Percentiles rank a stretch among this genome's conserved stretches.
These are phyloP conservation scores for Bacillus rossius DNA, from an alignment of 1,140 invertebrate genomes.

Conservation along the genomic window DNA sequence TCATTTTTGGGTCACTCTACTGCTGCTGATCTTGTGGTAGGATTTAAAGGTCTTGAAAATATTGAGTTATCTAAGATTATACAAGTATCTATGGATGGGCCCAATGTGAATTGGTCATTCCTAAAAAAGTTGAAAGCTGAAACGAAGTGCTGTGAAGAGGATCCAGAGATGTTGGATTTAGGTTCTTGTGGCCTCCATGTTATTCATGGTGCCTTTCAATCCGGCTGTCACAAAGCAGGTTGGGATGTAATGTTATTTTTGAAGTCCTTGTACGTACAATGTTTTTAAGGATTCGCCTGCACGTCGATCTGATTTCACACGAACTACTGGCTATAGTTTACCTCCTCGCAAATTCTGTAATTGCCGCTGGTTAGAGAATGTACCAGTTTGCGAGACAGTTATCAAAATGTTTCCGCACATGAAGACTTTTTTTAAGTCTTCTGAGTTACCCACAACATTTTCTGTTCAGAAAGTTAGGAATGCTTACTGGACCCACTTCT, in stretches of 20 bases:
- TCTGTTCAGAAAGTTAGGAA: no score
- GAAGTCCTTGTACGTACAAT: constrained; percentile 9
- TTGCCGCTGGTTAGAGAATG: constrained; percentile 18
- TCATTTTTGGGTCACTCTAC: constrained; percentile 16
- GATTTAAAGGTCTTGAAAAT: constrained; percentile 5
- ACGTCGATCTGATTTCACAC: constrained; percentile 14
- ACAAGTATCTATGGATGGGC: constrained; percentile 13
- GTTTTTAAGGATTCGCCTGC: constrained; percentile 16
- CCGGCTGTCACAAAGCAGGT: constrained; percentile 10
- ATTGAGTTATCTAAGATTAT: constrained; percentile 7
- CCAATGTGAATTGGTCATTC: constrained; percentile 21
- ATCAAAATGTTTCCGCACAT: constrained; percentile 1
- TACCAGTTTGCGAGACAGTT: constrained; percentile 3
- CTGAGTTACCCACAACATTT: not conserved
- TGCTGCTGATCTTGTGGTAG: constrained; percentile 18
- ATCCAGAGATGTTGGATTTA: constrained; percentile 16
- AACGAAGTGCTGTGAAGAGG: not conserved
- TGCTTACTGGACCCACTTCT: no score
- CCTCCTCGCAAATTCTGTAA: constrained; percentile 22
- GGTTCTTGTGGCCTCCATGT: constrained; percentile 23
- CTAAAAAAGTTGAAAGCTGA: not conserved
- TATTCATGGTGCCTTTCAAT: constrained; percentile 20
- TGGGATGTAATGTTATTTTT: constrained; percentile 16
- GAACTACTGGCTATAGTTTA: constrained; percentile 1
- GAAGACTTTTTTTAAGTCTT: constrained; percentile 5